Conservation (phyloP, 2,888 invertebrate species). For the Buathra laborator region DNA sequence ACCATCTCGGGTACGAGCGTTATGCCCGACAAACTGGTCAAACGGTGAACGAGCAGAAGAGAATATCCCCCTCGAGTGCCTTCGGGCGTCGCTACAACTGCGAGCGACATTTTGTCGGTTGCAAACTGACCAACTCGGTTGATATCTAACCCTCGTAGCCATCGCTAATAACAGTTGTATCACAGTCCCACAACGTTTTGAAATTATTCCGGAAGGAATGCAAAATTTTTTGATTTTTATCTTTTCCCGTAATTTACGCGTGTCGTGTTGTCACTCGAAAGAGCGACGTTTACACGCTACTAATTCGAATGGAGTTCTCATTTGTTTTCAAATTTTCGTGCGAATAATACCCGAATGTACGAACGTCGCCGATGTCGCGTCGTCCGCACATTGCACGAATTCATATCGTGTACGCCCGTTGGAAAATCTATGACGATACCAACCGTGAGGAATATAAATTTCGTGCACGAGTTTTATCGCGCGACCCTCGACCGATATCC, state of each 20-base stretch:
- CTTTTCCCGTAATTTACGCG: no score
- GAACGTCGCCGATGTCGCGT: no score
- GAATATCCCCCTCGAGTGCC: background rate
- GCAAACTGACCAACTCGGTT: conserved; percentile 28
- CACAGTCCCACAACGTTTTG: background rate
- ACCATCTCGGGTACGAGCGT: conserved; percentile 24
- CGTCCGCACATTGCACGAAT: background rate
- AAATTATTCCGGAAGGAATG: background rate
- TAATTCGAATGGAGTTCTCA: no score
- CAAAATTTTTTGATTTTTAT: no score
- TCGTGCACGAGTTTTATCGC: conserved; percentile 47
- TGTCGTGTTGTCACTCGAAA: background rate
- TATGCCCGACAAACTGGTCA: conserved; percentile 17
- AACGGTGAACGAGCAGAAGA: background rate
- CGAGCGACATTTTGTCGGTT: conserved; percentile 48
- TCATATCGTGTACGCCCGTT: conserved; percentile 33
- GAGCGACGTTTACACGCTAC: background rate
- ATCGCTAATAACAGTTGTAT: conserved; percentile 15
- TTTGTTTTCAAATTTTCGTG: background rate
- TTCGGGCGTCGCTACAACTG: conserved; percentile 21
- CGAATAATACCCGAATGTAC: conserved; percentile 3
- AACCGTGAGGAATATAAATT: conserved; percentile 53
- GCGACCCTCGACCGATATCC: conserved; percentile 44
- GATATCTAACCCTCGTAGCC: conserved; percentile 6
- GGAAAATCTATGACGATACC: conserved; percentile 46